Evolutionary conservation across 2,888 invertebrate genomes (phyloP), one percentile per base, ranked within the genome.

Genomic region (Diplolepis rosae): DNA sequence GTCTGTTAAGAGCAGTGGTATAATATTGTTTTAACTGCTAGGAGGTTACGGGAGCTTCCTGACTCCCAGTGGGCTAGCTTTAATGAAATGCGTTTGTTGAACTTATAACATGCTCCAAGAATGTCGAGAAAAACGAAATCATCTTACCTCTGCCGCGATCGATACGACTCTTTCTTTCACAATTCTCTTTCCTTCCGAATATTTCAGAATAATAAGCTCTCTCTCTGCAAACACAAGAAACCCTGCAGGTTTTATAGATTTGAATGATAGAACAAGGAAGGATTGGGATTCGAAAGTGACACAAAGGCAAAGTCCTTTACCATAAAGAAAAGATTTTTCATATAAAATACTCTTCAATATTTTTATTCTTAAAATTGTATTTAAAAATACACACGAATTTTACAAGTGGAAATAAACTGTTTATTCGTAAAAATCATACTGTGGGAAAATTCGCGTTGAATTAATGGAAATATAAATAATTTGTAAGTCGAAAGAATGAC

Each of bases 21-120:
- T 78, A 73, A 80, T 80, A 78, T 79, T 78, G 77, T 72, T 80
- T 76, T 74, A 79, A 79, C 76, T 76, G 73, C 69, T 65, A 68
- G 71, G 70, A 75, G 11, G 74, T 50, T n/a, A 69, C 32, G 70
- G 50, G 71, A 56, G 70, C 39, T 61, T 35, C 15, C 18, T 66
- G 15, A 24, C 15, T 42, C 42, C 32, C 70, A 67, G 67, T 66
- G 68, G 72, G 73, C 70, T 70, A 73, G 69, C 73, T 70, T 73
- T 80, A 82, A 82, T 80, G 79, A 81, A 81, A 77, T 72, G 65
- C 75, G 75, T 76, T 74, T 73, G 61, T 76, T 74, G 69, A 67
- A 35, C 22, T 39, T 61, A 61, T 6, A 11, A 11, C 18, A 6
- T 51, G 11, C 45, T 1, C 7, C 2, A n/a, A 22, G 18, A 22